Evolutionary conservation across 2,888 invertebrate species (phyloP), one percentile per base, ranked within the genome.

Genomic region (Micropterix aruncella): DNA sequence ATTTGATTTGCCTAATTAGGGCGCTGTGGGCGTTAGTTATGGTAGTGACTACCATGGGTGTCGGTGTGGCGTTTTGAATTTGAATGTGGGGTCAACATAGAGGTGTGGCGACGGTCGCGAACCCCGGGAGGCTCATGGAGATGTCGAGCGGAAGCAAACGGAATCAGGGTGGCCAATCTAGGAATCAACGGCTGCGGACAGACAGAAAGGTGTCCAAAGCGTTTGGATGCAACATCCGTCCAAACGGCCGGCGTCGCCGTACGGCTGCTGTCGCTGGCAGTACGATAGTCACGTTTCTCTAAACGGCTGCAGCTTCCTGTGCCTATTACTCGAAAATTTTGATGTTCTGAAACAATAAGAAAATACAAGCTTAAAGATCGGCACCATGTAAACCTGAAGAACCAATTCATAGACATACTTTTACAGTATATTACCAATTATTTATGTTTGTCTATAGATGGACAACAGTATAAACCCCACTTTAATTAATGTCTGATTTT

Each of bases 301-400:
- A 79, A 91, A 87, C 66, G 91, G 90, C 76, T 90, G 86, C 73
- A 91, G 81, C 80, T 92, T 93, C 80, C 92, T 88, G 81, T 92
- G 91, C 78, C 90, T 90, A 80, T 90, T 91, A 79, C 91, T 88
- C 79, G 87, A 86, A 83, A 88, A 89, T 88, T 89, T 90, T 80
- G 85, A 84, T 79, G 83, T 86, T 83, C 88, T 87, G 70, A 57
- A 70, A 70, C 52, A 57, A 52, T 54, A 14, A 3, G 9, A n/a
- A n/a, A n/a, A n/a, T n/a, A n/a, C n/a, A n/a, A n/a, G n/a, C n/a
- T n/a, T n/a, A n/a, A n/a, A n/a, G n/a, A n/a, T n/a, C n/a, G n/a
- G n/a, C n/a, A n/a, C n/a, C n/a, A n/a, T n/a, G n/a, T n/a, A n/a
- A n/a, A n/a, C n/a, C n/a, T n/a, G n/a, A n/a, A n/a, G n/a, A n/a